Evolutionary conservation across 2,797 vertebrate species (phyloP), one percentile per base, ranked within the genome.

Genomic region (Ptychobarbus kaznakovi): DNA sequence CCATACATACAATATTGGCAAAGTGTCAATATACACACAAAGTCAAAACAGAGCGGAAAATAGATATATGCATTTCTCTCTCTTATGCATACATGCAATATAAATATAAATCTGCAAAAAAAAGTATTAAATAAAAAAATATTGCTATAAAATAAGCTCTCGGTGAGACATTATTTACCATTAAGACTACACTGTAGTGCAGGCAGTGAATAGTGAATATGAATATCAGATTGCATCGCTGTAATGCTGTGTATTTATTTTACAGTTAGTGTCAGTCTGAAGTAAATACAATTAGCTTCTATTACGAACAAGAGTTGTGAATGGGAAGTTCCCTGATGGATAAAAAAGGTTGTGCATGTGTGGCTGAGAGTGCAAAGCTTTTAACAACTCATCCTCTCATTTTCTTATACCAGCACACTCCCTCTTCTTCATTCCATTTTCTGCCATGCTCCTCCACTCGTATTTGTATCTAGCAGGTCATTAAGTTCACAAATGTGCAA

Each of bases 381-480:
- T 77, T 73, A 63, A 25, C 75, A 80, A 68, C 78, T 66, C 68
- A 32, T 42, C 49, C 11, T 83, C 44, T 70, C 40, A 6, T 83
- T 77, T 44, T 20, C 42, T 73, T 42, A 75, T 40, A 46, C 40
- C 44, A 28, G 42, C n/a, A 66, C 58, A 58, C 56, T 79, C 73
- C 63, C 49, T 22, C 49, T 51, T 25, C 25, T 70, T 56, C 75
- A 3, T 76, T 72, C 5, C 69, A 15, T 72, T 58, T 53, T 56
- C 56, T 88, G 15, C 46, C 49, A 20, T 87, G 69, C 83, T 63
- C 56, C 9, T 42, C 49, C 44, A 80, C 46, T 78, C 46, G 79
- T 95, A 92, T 95, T 96, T 95, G 95, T 94, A 95, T 94, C 94
- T 53, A 95, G 92, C 93, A 96, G 95, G 95, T 95, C 94, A 95